Base-by-base conservation (phyloP, 2,113 vertebrate species). In the Carollia perspicillata region DNA sequence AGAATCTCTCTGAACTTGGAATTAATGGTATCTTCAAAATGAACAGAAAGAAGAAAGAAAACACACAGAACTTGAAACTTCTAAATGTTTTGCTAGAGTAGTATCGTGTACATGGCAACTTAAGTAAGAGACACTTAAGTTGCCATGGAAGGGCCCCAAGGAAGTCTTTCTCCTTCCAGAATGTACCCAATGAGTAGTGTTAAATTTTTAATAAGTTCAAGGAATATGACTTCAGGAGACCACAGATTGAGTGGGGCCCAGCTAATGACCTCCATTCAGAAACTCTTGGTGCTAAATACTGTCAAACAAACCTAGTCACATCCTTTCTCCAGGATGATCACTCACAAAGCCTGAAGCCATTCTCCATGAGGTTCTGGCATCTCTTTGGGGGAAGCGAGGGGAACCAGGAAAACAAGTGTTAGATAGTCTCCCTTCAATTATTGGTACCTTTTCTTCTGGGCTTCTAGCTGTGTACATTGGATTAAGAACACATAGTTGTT, bases 41-140 rank as follows among this genome's bases (percentile, higher is more conserved):
- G 16, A 5, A 85, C 22, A 81, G 58, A 95, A 90, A 51, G 69
- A 93, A 69, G 33, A 95, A 85, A 68, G 30, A 88, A 89, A 58
- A 42, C 2, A 90, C 7, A 8, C 8, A 68, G 30, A 91, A 22
- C 77, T 74, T 92, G 55, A 78, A 92, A 89, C 30, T 74, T 74
- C 2, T 79, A 42, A n/a, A 72, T 53, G 30, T 92, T 72, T 94
- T 84, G 11, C 79, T 84, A 88, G 63, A 74, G 35, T 66, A 8
- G 26, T 74, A 91, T 65, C 44, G 8, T 88, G 33, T 71, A 2
- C 51, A n/a, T n/a, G n/a, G n/a, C n/a, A n/a, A n/a, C 13, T 40
- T 37, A 42, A 90, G 83, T 84, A 89, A 72, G 58, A 89, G 55
- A 47, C 69, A 85, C 58, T 16, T 58, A 84, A 44, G n/a, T 71